These are phyloP conservation scores for Spicauda simplicius DNA, from an alignment of 2,888 invertebrate genomes.

Conservation along the genomic window DNA sequence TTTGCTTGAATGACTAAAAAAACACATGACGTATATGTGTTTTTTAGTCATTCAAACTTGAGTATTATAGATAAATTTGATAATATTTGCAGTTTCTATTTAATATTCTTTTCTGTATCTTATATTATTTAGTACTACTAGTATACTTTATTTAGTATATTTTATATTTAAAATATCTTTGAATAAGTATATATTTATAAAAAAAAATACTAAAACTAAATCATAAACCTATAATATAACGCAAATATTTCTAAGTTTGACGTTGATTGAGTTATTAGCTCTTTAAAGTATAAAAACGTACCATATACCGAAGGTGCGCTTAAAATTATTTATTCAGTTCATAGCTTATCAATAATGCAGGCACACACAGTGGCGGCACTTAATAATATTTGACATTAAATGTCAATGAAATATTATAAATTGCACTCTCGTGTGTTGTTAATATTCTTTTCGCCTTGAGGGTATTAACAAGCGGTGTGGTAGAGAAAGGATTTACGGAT, in stretches of 20 bases:
- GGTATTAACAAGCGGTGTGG: conserved; percentile 2
- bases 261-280: conserved; percentile 33
- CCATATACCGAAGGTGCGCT: conserved; percentile 5
- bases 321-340: conserved; percentile 33
- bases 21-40: too few relatives aligned
- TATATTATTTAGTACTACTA: too few relatives aligned
- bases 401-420: conserved; percentile 31
- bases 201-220: background rate
- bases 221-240: background rate
- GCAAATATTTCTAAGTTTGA: conserved; percentile 2
- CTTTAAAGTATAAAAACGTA: conserved; percentile 12
- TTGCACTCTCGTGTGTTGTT: conserved; percentile 16
- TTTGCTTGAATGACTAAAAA: too few relatives aligned
- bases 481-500: too few relatives aligned
- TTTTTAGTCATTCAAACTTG: too few relatives aligned
- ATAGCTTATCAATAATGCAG: conserved; percentile 35
- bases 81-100: too few relatives aligned
- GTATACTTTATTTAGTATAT: too few relatives aligned
- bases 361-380: conserved; percentile 22
- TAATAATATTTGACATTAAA: conserved; percentile 30
- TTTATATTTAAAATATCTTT: too few relatives aligned
- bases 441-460: conserved; percentile 23
- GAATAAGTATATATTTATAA: too few relatives aligned
- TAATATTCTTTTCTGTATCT: too few relatives aligned
- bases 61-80: too few relatives aligned